A percentile compares a stretch with the other conserved stretches of the same genome.
phyloP scores from a whole-genome alignment of 2,113 vertebrate species.

The Petaurus breviceps region DNA sequence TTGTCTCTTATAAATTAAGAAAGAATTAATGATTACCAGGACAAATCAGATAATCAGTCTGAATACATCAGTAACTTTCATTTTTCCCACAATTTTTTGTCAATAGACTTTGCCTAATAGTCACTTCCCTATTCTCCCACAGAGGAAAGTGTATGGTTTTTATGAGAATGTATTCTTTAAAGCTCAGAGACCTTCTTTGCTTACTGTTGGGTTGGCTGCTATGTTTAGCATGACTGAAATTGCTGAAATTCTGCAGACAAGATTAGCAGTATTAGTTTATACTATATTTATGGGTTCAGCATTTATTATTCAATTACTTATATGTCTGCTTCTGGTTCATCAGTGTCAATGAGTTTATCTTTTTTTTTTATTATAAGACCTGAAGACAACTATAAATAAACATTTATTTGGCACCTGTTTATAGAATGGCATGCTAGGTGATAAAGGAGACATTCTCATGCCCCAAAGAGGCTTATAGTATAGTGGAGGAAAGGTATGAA shows the following conservation, averaged over 20 bases:
- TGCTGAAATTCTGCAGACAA: background rate
- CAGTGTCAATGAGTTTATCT: constrained; percentile 31
- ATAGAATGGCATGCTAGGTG: background rate
- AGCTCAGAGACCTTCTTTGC: background rate
- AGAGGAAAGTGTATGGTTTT: background rate
- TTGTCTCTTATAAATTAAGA: background rate
- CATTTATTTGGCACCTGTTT: background rate
- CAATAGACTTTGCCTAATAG: background rate
- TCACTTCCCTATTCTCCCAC: background rate
- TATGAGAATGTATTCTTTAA: background rate
- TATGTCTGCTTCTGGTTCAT: constrained; percentile 30
- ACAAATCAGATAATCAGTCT: background rate
- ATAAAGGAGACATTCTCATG: background rate
- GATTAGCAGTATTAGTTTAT: background rate
- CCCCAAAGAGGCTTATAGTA: background rate
- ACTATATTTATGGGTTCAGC: background rate
- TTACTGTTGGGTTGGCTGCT: background rate
- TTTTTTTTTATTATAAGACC: too few species aligned
- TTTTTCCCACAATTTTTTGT: background rate
- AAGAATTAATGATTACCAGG: background rate
- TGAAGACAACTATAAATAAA: background rate
- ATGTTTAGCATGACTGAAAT: background rate
- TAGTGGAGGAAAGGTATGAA: background rate
- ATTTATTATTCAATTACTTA: constrained; percentile 49
- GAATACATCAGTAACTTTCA: background rate